Evolutionary conservation across 2,113 vertebrate genomes (phyloP), one percentile per base, ranked within the genome.

Genomic region (Agapornis roseicollis): DNA sequence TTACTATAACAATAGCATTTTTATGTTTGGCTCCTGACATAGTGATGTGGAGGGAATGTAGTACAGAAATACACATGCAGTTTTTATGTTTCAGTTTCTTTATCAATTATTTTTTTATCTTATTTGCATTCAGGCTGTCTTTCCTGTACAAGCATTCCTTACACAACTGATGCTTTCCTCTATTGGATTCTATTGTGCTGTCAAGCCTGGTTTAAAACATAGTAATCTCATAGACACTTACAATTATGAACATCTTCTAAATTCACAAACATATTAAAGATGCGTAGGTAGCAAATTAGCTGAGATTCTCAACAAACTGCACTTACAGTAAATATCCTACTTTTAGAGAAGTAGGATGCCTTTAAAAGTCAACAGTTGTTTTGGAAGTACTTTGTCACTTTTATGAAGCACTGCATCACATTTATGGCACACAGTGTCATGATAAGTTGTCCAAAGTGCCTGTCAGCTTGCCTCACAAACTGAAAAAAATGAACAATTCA

Each of bases 141-240:
- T 89, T 83, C 69, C 71, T 90, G 76, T 73, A 72, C 64, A 64
- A 61, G 66, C 78, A 68, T n/a, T 14, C 19, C 63, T 85, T 89
- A 49, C 79, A 81, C 76, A 94, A 91, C 77, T 27, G n/a, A 79
- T 66, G 56, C 80, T 93, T 94, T 85, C 73, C 95, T 97, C 97
- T 94, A 97, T 96, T 77, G 91, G 88, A 80, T 89, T 96, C 96
- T 97, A 91, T 97, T 97, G 96, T 97, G 93, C 95, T 97, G 97
- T 98, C 97, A 97, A 63, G 58, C 72, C 79, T 97, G 58, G 86
- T 98, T 97, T 97, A 97, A 91, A 97, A 86, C 44, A 91, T 77
- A 97, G 76, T 98, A 95, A 97, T 96, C 94, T 97, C 80, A 96
- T 69, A 97, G 97, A 96, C 91, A 82, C 77, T 97, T 96, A 96